A percentile compares a stretch with the other conserved stretches of the same genome.
These are phyloP conservation scores for Champsocephalus gunnari DNA, from an alignment of 2,797 vertebrate species.

Conservation along the genomic window DNA sequence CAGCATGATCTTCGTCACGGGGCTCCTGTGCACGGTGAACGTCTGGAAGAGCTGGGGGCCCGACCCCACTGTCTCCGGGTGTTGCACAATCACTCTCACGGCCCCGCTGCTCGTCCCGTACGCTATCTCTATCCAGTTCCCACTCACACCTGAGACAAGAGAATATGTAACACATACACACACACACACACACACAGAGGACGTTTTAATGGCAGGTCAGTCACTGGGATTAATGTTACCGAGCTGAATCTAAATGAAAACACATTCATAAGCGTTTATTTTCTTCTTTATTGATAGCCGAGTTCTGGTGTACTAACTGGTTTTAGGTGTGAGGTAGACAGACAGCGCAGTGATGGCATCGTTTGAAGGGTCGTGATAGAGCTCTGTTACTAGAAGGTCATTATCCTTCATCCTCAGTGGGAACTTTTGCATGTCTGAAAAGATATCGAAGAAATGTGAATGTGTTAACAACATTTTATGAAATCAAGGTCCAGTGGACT, in stretches of 20 bases:
- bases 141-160: conserved; percentile 90
- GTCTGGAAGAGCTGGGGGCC: conserved; percentile 98
- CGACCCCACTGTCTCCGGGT: conserved; percentile 96
- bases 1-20: conserved; percentile 97
- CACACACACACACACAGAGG: neutral
- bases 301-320: conserved; percentile 86
- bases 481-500: no score
- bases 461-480: neutral
- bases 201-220: neutral
- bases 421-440: conserved; percentile 97
- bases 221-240: neutral
- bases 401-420: conserved; percentile 98
- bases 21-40: conserved; percentile 96
- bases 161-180: conserved; percentile 2
- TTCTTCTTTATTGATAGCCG: neutral
- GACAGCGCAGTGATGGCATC: conserved; percentile 97
- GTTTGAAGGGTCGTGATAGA: conserved; percentile 97
- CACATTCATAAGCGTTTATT: neutral
- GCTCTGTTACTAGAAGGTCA: conserved; percentile 95
- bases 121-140: conserved; percentile 98
- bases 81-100: conserved; percentile 95
- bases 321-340: conserved; percentile 99
- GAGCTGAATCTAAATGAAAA: neutral
- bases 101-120: conserved; percentile 97
- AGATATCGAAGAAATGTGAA: conserved; percentile 2